Conservation (phyloP, 2,888 invertebrate genomes). For the Hyppa rectilinea region DNA sequence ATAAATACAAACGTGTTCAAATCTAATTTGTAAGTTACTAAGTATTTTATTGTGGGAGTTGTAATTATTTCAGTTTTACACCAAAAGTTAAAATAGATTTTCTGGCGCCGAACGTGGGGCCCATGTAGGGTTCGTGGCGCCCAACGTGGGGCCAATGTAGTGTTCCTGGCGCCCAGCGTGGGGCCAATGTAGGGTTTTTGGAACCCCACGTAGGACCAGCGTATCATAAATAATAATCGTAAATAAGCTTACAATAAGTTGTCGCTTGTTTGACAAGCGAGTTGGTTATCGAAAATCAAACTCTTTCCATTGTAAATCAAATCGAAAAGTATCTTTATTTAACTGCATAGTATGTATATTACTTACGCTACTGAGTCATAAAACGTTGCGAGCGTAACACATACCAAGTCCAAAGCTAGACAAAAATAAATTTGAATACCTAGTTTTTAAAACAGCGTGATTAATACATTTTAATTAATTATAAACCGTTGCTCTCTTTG, state of each 20-base stretch:
- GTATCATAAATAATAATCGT: too few species aligned
- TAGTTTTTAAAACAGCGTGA: conserved; percentile 21
- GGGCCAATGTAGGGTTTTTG: not conserved
- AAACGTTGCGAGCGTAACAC: too few species aligned
- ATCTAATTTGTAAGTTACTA: not conserved
- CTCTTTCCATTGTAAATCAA: not conserved
- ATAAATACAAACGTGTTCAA: conserved; percentile 3
- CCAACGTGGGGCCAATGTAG: not conserved
- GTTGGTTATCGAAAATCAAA: not conserved
- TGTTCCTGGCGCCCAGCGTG: conserved; percentile 10
- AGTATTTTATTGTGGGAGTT: not conserved
- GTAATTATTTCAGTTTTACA: not conserved
- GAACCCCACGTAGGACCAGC: not conserved
- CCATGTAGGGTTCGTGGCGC: not conserved
- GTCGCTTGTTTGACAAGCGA: not conserved
- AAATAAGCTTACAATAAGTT: not conserved
- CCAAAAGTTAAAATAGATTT: too few species aligned
- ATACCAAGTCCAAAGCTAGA: too few species aligned
- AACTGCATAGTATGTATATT: not conserved
- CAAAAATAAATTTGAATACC: not conserved
- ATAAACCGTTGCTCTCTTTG: conserved; percentile 34
- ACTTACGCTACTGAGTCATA: not conserved
- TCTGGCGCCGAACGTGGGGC: not conserved
- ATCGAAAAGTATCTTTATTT: not conserved
- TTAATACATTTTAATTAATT: conserved; percentile 46